phyloP scores from a whole-genome alignment of 2,888 invertebrate genomes.

The Shargacucullia verbasci region DNA sequence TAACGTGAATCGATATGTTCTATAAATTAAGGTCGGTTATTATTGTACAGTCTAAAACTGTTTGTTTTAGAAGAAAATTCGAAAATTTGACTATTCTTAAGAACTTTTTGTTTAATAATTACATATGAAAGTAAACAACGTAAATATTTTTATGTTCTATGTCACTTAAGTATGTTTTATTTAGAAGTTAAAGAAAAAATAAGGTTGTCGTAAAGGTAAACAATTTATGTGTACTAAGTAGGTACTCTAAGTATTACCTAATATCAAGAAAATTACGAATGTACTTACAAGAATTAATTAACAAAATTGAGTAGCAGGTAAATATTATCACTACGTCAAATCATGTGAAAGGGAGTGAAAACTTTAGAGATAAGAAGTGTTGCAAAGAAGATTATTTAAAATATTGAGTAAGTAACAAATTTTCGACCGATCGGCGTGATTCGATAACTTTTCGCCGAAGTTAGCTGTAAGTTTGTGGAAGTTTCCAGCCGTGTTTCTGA shows the following conservation, averaged over 20 bases:
- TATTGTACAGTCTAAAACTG: slow-evolving; percentile 12
- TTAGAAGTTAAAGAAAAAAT: neutral
- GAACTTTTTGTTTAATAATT: no score
- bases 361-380: slow-evolving; percentile 77
- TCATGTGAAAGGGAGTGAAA: slow-evolving; percentile 64
- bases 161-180: no score
- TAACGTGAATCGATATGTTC: slow-evolving; percentile 70
- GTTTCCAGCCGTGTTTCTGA: slow-evolving; percentile 81
- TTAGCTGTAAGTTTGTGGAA: slow-evolving; percentile 77
- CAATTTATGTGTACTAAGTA: neutral
- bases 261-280: slow-evolving; percentile 28
- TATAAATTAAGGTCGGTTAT: slow-evolving; percentile 65
- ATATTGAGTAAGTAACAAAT: slow-evolving; percentile 85
- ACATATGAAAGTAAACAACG: no score
- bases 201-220: slow-evolving; percentile 4
- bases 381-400: slow-evolving; percentile 81
- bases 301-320: slow-evolving; percentile 44
- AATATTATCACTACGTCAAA: slow-evolving; percentile 55
- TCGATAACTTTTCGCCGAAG: slow-evolving; percentile 82
- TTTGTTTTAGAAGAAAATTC: slow-evolving; percentile 23
- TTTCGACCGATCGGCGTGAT: slow-evolving; percentile 86
- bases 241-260: slow-evolving; percentile 6
- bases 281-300: slow-evolving; percentile 47
- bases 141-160: no score
- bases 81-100: slow-evolving; percentile 19